Conservation (phyloP, 2,113 vertebrate genomes). For the Solenodon paradoxus region DNA sequence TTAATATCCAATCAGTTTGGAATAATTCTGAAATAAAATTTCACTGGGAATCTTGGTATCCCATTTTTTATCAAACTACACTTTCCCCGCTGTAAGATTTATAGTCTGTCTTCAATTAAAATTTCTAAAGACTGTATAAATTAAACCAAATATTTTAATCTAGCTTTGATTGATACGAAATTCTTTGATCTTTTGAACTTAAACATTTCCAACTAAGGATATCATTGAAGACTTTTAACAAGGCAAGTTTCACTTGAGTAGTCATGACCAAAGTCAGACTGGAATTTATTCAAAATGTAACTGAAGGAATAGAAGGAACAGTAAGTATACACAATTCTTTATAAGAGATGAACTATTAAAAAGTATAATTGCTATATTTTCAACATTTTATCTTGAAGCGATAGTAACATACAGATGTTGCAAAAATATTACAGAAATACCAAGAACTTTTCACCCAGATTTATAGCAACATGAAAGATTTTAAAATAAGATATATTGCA, state of each 20-base stretch:
- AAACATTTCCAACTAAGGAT: too few relatives aligned
- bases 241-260: not conserved
- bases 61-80: too few relatives aligned
- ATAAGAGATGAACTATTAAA: not conserved
- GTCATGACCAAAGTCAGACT: too few relatives aligned
- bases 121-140: too few relatives aligned
- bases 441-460: accelerated
- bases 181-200: too few relatives aligned
- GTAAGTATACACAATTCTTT: not conserved
- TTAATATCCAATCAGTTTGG: too few relatives aligned
- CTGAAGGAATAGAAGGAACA: not conserved
- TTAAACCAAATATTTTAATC: too few relatives aligned
- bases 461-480: not conserved
- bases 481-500: not conserved
- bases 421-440: not conserved
- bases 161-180: too few relatives aligned
- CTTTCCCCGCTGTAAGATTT: too few relatives aligned
- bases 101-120: too few relatives aligned
- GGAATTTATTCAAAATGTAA: not conserved
- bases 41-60: too few relatives aligned
- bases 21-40: too few relatives aligned
- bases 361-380: not conserved
- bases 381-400: not conserved
- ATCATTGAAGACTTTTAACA: not conserved
- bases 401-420: not conserved